phyloP scores from a whole-genome alignment of 2,113 vertebrate genomes.

The Calidris pygmaea region DNA sequence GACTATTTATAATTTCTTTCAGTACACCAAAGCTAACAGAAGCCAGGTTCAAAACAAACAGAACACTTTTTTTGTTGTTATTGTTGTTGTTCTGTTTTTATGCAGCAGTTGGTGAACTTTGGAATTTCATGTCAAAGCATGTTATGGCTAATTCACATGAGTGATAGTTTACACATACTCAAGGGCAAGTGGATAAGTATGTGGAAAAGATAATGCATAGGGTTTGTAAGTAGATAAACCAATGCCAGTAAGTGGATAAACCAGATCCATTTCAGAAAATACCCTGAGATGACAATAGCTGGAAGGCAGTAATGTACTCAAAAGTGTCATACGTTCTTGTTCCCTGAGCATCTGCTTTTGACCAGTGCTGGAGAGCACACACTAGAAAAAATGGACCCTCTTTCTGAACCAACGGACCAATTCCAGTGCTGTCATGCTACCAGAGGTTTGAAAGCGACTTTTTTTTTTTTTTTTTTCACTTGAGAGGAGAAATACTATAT shows the following conservation, averaged over 20 bases:
- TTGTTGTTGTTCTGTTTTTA: not conserved
- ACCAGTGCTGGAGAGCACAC: not conserved
- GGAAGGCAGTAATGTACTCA: not conserved
- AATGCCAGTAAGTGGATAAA: not conserved
- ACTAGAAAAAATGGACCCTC: not conserved
- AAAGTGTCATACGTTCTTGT: not conserved
- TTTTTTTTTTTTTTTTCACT: no score
- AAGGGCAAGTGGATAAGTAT: not conserved
- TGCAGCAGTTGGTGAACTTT: not conserved
- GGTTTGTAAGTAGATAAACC: not conserved
- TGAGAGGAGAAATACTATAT: not conserved
- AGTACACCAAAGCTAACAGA: not conserved
- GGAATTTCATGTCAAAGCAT: not conserved
- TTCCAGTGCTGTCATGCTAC: not conserved
- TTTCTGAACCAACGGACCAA: not conserved
- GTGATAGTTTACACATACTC: not conserved
- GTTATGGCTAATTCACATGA: not conserved
- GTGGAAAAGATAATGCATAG: not conserved
- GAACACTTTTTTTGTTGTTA: not conserved
- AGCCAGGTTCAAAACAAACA: not conserved
- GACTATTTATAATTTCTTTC: not conserved
- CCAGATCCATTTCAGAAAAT: not conserved
- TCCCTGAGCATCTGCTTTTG: not conserved
- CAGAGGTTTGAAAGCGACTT: not conserved
- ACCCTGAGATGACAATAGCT: not conserved